Percentiles rank a stretch among this genome's conserved stretches.
These are phyloP conservation scores for Aproaerema taeniolella DNA, from an alignment of 2,888 invertebrate genomes.

Conservation along the genomic window DNA sequence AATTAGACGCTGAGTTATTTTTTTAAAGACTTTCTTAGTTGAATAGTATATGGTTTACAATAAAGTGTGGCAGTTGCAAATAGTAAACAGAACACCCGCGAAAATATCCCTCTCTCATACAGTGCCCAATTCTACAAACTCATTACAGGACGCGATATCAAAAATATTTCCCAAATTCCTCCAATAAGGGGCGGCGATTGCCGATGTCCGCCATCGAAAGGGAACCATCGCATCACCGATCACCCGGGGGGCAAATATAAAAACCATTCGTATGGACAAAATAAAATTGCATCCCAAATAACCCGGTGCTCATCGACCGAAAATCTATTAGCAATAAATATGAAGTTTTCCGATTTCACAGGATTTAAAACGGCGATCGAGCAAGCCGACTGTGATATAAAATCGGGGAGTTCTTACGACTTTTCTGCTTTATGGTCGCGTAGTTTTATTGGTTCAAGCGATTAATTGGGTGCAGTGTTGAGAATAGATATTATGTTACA, in stretches of 20 bases:
- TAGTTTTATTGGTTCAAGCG: constrained; percentile 51
- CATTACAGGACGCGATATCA: constrained; percentile 34
- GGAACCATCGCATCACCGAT: constrained; percentile 41
- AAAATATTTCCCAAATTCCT: constrained; percentile 36
- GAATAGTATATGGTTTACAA: too few species aligned
- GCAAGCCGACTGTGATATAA: constrained; percentile 38
- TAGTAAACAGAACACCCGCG: too few species aligned
- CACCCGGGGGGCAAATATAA: constrained; percentile 66
- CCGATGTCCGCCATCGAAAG: constrained; percentile 58
- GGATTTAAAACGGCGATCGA: constrained; percentile 63
- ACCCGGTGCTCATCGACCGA: constrained; percentile 69
- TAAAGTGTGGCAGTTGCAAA: too few species aligned
- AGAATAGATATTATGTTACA: too few species aligned
- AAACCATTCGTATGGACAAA: constrained; percentile 76
- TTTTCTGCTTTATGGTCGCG: constrained; percentile 59
- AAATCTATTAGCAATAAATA: constrained; percentile 78
- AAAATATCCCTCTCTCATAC: too few species aligned
- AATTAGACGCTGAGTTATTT: too few species aligned
- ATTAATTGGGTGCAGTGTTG: constrained; percentile 25
- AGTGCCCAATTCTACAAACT: too few species aligned
- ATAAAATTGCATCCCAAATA: constrained; percentile 76
- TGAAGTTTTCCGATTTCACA: constrained; percentile 75
- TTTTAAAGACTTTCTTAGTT: too few species aligned
- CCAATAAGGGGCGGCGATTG: constrained; percentile 45
- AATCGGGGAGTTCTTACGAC: constrained; percentile 55